phyloP scores from a whole-genome alignment of 2,797 vertebrate species.

The Hapalemur alaotrensis region DNA sequence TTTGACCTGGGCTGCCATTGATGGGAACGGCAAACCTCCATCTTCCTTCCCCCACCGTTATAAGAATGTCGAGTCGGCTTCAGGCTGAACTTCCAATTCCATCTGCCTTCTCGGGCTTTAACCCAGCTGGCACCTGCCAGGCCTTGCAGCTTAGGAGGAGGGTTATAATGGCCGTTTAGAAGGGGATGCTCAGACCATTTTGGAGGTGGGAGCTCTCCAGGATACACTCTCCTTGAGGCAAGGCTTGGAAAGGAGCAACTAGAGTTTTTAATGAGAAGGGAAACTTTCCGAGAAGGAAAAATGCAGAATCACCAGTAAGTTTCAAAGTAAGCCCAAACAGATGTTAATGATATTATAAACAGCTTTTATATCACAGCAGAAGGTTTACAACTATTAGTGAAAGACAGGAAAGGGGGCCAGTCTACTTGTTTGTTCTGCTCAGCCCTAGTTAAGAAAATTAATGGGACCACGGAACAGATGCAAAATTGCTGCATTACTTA shows the following conservation, averaged over 20 bases:
- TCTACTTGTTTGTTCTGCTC: conserved; percentile 48
- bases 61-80: not conserved
- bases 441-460: conserved; percentile 77
- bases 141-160: not conserved
- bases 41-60: not conserved
- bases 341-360: conserved; percentile 71
- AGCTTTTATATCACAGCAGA: conserved; percentile 49
- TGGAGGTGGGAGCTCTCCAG: conserved; percentile 41
- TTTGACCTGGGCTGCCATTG: not conserved
- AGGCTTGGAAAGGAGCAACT: conserved; percentile 12
- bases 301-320: conserved; percentile 26
- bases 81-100: not conserved
- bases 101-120: conserved; percentile 40
- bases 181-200: not conserved
- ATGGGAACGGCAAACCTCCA: not conserved
- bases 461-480: conserved; percentile 70
- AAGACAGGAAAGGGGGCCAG: conserved; percentile 61
- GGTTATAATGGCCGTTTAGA: not conserved
- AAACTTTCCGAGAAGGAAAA: conserved; percentile 52
- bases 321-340: conserved; percentile 46
- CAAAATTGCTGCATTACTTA: conserved; percentile 69
- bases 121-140: conserved; percentile 12
- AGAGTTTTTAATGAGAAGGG: not conserved
- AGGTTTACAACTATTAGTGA: conserved; percentile 70
- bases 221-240: not conserved